phyloP scores from a whole-genome alignment of 2,113 vertebrate genomes.

The Paralichthys olivaceus region DNA sequence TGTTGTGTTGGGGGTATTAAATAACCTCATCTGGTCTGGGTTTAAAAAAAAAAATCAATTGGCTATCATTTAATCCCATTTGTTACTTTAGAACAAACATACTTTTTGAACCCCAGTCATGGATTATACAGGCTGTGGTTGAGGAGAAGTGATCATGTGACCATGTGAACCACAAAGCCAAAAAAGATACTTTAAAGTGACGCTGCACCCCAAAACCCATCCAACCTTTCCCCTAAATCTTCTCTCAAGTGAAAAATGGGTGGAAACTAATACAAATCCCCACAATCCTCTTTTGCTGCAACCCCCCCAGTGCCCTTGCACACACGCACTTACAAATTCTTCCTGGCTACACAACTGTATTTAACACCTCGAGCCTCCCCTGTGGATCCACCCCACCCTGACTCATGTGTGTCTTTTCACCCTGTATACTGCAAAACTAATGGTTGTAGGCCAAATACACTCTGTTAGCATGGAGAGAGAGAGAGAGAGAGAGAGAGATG shows the following conservation, averaged over 20 bases:
- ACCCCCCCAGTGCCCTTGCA: conserved; percentile 7
- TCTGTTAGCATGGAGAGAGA: background rate
- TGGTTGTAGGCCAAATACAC: conserved; percentile 48
- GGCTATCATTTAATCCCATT: conserved; percentile 54
- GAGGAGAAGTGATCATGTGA: conserved; percentile 60
- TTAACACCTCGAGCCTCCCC: conserved; percentile 37
- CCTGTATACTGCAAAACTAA: conserved; percentile 20
- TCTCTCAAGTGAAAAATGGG: conserved; percentile 53
- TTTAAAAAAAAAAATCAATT: conserved; percentile 50
- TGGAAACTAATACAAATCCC: conserved; percentile 69
- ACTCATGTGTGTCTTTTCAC: conserved; percentile 53
- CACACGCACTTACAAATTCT: background rate
- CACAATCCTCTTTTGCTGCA: conserved; percentile 55
- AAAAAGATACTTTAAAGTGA: conserved; percentile 52
- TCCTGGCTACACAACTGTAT: conserved; percentile 34
- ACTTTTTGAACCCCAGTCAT: conserved; percentile 41
- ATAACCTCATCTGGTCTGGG: conserved; percentile 28
- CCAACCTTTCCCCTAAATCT: conserved; percentile 62
- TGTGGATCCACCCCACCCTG: conserved; percentile 30
- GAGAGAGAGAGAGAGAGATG: no score
- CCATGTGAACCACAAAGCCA: conserved; percentile 42
- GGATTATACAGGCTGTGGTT: conserved; percentile 35
- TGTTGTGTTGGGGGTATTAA: conserved; percentile 46
- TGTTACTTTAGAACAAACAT: conserved; percentile 45
- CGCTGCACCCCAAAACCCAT: conserved; percentile 34